phyloP scores from a whole-genome alignment of 2,797 vertebrate species.

The Glyptemys insculpta region DNA sequence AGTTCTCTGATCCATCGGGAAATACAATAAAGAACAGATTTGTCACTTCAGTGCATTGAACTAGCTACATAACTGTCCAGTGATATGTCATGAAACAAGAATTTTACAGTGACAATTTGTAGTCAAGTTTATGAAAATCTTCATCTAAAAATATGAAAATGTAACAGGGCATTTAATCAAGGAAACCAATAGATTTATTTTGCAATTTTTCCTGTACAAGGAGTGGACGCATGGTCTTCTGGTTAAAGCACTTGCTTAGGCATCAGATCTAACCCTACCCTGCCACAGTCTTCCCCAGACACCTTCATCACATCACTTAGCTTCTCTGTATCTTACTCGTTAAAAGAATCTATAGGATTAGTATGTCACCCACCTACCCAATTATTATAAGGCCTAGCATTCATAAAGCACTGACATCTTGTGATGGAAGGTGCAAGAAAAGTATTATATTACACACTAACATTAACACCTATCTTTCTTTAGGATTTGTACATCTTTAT shows the following conservation, averaged over 20 bases:
- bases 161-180: background rate
- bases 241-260: rapidly evolving
- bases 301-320: background rate
- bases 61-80: background rate
- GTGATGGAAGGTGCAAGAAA: background rate
- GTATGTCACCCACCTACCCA: background rate
- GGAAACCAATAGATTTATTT: background rate
- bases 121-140: background rate
- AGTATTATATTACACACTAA: background rate
- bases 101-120: background rate
- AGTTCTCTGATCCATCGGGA: background rate
- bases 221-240: background rate
- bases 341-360: background rate
- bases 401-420: background rate
- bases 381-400: background rate
- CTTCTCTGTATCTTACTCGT: background rate
- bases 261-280: background rate
- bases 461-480: background rate
- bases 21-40: background rate
- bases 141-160: background rate
- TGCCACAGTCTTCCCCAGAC: background rate
- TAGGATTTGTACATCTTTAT: background rate
- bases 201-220: background rate
- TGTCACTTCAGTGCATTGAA: background rate
- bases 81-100: background rate